These are phyloP conservation scores for Drosophila macrospina DNA, from an alignment of 2,888 invertebrate genomes.

Conservation along the genomic window DNA sequence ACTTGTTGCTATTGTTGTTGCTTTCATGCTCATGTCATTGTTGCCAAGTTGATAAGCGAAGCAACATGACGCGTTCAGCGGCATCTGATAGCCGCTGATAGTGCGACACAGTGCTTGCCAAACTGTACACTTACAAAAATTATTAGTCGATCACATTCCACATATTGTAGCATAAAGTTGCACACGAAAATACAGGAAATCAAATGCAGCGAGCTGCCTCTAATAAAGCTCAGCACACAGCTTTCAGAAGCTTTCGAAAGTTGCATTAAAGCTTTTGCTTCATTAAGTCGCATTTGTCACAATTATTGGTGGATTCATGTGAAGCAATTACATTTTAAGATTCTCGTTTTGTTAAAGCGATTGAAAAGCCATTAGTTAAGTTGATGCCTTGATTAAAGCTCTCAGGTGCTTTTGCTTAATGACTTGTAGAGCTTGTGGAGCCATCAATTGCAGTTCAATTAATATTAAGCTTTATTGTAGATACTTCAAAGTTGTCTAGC, in stretches of 20 bases:
- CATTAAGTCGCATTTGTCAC: neutral
- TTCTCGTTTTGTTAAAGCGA: too few species aligned
- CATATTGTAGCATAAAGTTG: neutral
- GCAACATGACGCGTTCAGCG: slow-evolving; percentile 60
- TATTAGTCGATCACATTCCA: neutral
- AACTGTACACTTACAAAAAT: slow-evolving; percentile 35
- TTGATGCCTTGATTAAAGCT: too few species aligned
- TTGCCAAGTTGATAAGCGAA: slow-evolving; percentile 74
- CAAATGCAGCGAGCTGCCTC: neutral
- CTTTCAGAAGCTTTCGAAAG: too few species aligned
- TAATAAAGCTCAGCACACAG: neutral
- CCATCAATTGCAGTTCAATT: too few species aligned
- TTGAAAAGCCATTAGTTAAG: too few species aligned
- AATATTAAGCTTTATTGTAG: too few species aligned
- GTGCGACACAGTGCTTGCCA: slow-evolving; percentile 29
- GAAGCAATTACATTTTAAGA: neutral
- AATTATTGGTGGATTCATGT: neutral
- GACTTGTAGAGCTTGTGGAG: too few species aligned
- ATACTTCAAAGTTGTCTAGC: too few species aligned
- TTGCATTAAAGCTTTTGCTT: too few species aligned
- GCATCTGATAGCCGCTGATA: slow-evolving; percentile 42
- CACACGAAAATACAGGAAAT: neutral
- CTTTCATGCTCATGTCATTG: slow-evolving; percentile 56
- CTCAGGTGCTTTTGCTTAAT: too few species aligned
- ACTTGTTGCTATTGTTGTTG: slow-evolving; percentile 28